Base-by-base conservation (phyloP, 2,113 vertebrate genomes). In the Amazona guildingii region DNA sequence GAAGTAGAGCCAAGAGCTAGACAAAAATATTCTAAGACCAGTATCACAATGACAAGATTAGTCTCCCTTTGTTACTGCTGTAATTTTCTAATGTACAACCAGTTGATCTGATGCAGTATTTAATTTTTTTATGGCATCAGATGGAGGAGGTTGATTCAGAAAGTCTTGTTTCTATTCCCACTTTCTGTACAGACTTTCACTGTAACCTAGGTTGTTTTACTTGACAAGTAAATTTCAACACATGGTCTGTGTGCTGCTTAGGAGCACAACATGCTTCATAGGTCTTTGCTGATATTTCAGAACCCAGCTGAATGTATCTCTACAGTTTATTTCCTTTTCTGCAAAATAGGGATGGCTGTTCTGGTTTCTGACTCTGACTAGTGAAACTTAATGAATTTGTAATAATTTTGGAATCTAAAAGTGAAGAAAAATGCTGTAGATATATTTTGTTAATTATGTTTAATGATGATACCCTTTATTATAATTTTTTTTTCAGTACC, bases 401-500 rank as follows among this genome's bases (percentile, higher is more conserved):
- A 70, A 63, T 46, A 55, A 29, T 51, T 92, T 55, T 90, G 72
- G 83, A 91, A 59, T 78, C 24, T 69, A 3, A 78, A 92, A 86
- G 18, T 76, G 48, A 90, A 83, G 83, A 46, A 61, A 93, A 92
- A 83, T 90, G 54, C 27, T 94, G 9, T 27, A 64, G 33, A 18
- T 86, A 5, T 10, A 52, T 88, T 62, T n/a, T 44, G 18, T 74
- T 76, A 43, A 73, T 82, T 93, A 51, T 81, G 12, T 83, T 86
- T 88, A 77, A 88, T 95, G 55, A 83, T 78, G 31, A 88, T 90
- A 59, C 33, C 11, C 31, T 90, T 51, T 90, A 64, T 93, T 96
- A 49, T 73, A 5, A 39, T 84, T 95, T 96, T 94, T 67, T 88
- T 94, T 96, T 85, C 90, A 95, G 88, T 92, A 93, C 66, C 79